A percentile compares a stretch with the other conserved stretches of the same genome.
Conservation (phyloP, 2,113 vertebrate species). For the Melanotaenia duboulayi region DNA sequence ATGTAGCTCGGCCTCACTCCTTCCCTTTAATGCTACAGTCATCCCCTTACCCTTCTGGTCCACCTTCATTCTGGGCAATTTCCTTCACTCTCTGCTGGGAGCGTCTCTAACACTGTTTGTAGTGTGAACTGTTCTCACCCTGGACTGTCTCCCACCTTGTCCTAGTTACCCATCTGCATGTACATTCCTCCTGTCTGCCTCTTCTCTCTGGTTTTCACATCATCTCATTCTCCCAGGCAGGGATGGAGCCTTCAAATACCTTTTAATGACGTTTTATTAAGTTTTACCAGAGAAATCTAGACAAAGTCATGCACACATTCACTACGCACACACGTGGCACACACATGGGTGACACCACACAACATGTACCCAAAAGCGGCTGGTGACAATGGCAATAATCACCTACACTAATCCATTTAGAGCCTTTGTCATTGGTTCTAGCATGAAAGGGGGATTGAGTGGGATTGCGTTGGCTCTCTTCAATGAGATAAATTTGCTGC, state of each 20-base stretch:
- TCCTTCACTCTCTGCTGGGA: slow-evolving; percentile 58
- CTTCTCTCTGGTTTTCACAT: slow-evolving; percentile 27
- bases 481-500: slow-evolving; percentile 53
- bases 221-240: slow-evolving; percentile 33
- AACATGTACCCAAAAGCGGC: slow-evolving; percentile 57
- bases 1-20: background rate
- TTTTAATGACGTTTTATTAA: slow-evolving; percentile 32
- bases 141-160: slow-evolving; percentile 12
- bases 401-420: slow-evolving; percentile 81
- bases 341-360: slow-evolving; percentile 42
- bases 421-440: slow-evolving; percentile 71
- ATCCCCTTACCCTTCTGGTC: slow-evolving; percentile 43
- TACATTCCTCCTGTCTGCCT: slow-evolving; percentile 12
- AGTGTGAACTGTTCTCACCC: slow-evolving; percentile 63
- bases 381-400: slow-evolving; percentile 78
- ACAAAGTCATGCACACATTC: slow-evolving; percentile 1
- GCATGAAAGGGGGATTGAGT: slow-evolving; percentile 56
- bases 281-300: slow-evolving; percentile 34
- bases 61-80: slow-evolving; percentile 73
- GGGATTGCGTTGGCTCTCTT: slow-evolving; percentile 58
- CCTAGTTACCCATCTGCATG: slow-evolving; percentile 27
- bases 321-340: background rate
- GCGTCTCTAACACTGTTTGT: slow-evolving; percentile 51
- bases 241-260: slow-evolving; percentile 34
- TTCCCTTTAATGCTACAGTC: slow-evolving; percentile 24